A percentile compares a stretch with the other conserved stretches of the same genome.
Conservation (phyloP, 2,888 invertebrate genomes). For the Trachelus stipa region DNA sequence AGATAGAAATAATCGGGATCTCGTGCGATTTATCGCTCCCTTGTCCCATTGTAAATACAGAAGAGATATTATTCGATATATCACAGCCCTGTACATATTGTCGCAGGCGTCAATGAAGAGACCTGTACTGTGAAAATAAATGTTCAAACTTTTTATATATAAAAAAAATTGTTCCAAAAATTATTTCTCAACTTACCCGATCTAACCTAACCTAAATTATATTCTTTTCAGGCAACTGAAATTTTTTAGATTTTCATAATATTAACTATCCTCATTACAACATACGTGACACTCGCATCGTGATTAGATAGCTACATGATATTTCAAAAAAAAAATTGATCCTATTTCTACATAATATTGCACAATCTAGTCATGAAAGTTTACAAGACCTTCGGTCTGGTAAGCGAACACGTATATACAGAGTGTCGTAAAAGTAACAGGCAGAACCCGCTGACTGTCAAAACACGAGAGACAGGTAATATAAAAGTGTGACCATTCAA, state of each 20-base stretch:
- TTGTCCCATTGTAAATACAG: not conserved
- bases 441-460: conserved; percentile 62
- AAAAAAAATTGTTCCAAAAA: no score
- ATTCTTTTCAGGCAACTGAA: not conserved
- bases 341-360: not conserved
- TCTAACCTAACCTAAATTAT: not conserved
- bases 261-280: not conserved
- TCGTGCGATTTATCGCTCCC: not conserved
- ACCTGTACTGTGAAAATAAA: conserved; percentile 46
- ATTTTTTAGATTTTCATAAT: not conserved
- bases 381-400: not conserved
- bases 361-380: not conserved
- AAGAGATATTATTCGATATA: not conserved
- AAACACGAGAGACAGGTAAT: conserved; percentile 44
- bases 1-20: not conserved
- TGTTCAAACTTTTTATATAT: conserved; percentile 39
- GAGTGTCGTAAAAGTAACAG: conserved; percentile 54
- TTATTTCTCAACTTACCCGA: not conserved
- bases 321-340: not conserved
- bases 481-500: conserved; percentile 38
- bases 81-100: not conserved
- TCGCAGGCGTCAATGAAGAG: not conserved
- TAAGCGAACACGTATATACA: not conserved
- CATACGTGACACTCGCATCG: not conserved
- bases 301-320: not conserved